phyloP scores from a whole-genome alignment of 2,113 vertebrate species.

The Hypanus sabinus region DNA sequence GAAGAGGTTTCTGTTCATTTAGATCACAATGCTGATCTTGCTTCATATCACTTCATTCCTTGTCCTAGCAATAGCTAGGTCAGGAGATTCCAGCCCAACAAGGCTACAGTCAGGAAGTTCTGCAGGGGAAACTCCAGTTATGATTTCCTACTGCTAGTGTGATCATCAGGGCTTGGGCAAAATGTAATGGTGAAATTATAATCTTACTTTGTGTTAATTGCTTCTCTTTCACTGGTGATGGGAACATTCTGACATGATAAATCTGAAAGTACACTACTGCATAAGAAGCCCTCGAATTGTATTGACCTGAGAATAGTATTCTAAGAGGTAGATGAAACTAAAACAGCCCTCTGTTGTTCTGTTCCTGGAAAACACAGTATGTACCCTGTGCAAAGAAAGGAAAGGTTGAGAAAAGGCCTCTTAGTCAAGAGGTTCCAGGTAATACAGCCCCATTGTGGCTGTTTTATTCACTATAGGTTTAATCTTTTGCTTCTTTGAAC shows the following conservation, averaged over 20 bases:
- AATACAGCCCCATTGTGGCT: neutral
- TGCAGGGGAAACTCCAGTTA: neutral
- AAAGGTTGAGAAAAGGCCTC: neutral
- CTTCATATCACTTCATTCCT: neutral
- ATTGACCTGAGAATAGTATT: neutral
- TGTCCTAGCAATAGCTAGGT: neutral
- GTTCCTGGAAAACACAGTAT: neutral
- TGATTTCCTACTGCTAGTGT: neutral
- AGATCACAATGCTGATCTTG: neutral
- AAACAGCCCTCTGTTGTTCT: neutral
- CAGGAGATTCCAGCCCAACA: too few relatives aligned
- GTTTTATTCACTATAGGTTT: neutral
- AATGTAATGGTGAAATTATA: neutral
- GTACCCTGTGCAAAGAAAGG: slow-evolving; percentile 14
- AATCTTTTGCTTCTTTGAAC: neutral
- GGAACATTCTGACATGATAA: neutral
- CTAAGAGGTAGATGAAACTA: neutral
- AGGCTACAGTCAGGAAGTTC: neutral
- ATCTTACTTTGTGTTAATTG: neutral
- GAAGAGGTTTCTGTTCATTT: neutral
- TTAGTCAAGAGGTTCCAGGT: neutral
- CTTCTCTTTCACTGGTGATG: neutral
- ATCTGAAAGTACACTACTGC: neutral
- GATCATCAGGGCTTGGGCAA: neutral
- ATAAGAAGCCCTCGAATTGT: neutral